Evolutionary conservation across 2,888 invertebrate genomes (phyloP).

Genomic region (Blastobasis lacticolella): DNA sequence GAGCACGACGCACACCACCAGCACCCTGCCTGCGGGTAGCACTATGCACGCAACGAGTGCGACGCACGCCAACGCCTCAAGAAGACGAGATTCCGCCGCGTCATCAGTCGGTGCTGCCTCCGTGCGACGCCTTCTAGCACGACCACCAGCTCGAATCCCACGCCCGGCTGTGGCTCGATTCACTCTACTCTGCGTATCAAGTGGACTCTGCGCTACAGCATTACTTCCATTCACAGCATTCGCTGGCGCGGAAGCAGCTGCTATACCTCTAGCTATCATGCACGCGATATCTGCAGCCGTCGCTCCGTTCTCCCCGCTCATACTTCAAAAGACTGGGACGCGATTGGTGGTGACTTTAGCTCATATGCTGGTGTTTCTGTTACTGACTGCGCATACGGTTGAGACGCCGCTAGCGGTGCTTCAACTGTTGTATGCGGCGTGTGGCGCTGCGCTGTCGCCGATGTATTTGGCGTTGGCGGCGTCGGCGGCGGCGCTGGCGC

Average conservation of each 20-base stretch:
- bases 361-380: slow-evolving; percentile 71
- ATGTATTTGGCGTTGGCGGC: slow-evolving; percentile 73
- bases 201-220: slow-evolving; percentile 78
- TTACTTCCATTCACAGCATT: slow-evolving; percentile 74
- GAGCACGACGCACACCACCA: not conserved
- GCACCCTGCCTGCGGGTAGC: not conserved
- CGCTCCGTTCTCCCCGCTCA: slow-evolving; percentile 59
- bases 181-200: slow-evolving; percentile 72
- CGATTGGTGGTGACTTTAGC: slow-evolving; percentile 57
- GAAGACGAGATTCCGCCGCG: slow-evolving; percentile 78
- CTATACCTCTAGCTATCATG: slow-evolving; percentile 76
- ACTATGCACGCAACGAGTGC: no score
- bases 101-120: slow-evolving; percentile 86
- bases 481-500: slow-evolving; percentile 73
- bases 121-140: slow-evolving; percentile 80
- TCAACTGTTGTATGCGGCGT: slow-evolving; percentile 51
- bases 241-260: slow-evolving; percentile 72
- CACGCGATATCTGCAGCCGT: slow-evolving; percentile 76
- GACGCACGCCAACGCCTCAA: slow-evolving; percentile 16
- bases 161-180: slow-evolving; percentile 62
- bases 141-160: slow-evolving; percentile 65
- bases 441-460: slow-evolving; percentile 75
- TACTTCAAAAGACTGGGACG: slow-evolving; percentile 57
- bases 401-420: slow-evolving; percentile 50
- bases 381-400: slow-evolving; percentile 74